These are phyloP conservation scores for Gobio occitaniae DNA, from an alignment of 2,797 vertebrate genomes.

Conservation along the genomic window DNA sequence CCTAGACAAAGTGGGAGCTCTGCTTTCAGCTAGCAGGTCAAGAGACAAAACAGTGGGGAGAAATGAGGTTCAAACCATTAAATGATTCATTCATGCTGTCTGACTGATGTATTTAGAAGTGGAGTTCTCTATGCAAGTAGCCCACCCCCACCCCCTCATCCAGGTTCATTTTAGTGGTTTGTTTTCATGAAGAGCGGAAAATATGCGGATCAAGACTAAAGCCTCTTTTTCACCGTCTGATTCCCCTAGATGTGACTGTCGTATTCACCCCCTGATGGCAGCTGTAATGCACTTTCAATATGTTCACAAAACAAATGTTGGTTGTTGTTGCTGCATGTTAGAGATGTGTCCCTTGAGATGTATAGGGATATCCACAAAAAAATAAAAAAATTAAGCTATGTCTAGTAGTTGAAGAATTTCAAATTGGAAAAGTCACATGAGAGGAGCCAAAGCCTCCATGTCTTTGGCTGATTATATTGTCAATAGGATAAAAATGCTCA, in stretches of 20 bases:
- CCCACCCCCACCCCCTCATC: slow-evolving; percentile 41
- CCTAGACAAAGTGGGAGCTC: slow-evolving; percentile 55
- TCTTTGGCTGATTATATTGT: background rate
- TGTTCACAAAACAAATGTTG: background rate
- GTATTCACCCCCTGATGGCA: background rate
- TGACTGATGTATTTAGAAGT: slow-evolving; percentile 69
- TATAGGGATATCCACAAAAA: background rate
- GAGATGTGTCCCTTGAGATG: background rate
- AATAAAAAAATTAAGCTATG: background rate
- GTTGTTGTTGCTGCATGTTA: background rate
- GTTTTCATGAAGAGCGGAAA: slow-evolving; percentile 60
- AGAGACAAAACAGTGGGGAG: slow-evolving; percentile 67
- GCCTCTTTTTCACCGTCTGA: background rate
- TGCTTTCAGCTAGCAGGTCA: slow-evolving; percentile 62
- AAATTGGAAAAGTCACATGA: background rate
- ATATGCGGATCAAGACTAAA: slow-evolving; percentile 26
- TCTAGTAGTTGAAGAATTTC: background rate
- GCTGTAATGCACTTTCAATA: slow-evolving; percentile 8
- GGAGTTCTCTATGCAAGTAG: slow-evolving; percentile 64
- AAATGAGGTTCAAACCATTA: slow-evolving; percentile 73
- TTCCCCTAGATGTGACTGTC: background rate
- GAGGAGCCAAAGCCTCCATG: background rate
- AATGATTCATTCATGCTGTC: slow-evolving; percentile 74
- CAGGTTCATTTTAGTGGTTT: slow-evolving; percentile 67
- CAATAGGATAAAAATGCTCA: background rate